Percentiles rank a stretch among this genome's conserved stretches.
These are phyloP conservation scores for Spisula solida DNA, from an alignment of 2,888 invertebrate species.

Conservation along the genomic window DNA sequence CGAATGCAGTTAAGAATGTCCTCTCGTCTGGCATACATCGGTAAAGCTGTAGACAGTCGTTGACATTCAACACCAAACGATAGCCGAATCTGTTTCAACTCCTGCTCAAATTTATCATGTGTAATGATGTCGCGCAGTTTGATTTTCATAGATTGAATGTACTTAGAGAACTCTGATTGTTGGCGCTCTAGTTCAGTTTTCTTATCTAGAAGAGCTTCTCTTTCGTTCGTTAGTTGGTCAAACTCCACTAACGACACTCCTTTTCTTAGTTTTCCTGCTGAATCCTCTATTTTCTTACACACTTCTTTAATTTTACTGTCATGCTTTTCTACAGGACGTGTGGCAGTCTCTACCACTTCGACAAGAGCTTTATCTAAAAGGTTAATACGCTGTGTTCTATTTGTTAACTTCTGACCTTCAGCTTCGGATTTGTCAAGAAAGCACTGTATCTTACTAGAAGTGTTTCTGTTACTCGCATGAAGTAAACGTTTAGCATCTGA, in stretches of 20 bases:
- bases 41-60: conserved; percentile 76
- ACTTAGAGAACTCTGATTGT: conserved; percentile 71
- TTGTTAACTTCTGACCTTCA: conserved; percentile 23
- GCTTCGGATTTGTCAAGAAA: conserved; percentile 53
- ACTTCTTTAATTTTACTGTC: conserved; percentile 55
- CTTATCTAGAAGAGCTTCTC: conserved; percentile 72
- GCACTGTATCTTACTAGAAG: conserved; percentile 49
- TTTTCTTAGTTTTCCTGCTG: conserved; percentile 18
- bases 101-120: conserved; percentile 58
- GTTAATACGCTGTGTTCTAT: not conserved
- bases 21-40: conserved; percentile 82
- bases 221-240: conserved; percentile 57
- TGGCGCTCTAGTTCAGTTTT: conserved; percentile 75
- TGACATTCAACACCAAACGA: conserved; percentile 78
- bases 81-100: conserved; percentile 61
- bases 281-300: not conserved
- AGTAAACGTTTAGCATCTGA: conserved; percentile 39
- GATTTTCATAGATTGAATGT: conserved; percentile 57
- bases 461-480: conserved; percentile 50
- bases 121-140: conserved; percentile 56
- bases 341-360: conserved; percentile 46
- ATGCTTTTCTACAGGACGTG: conserved; percentile 12
- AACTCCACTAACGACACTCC: conserved; percentile 58
- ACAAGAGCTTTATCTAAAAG: conserved; percentile 30
- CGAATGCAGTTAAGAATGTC: conserved; percentile 79